Evolutionary conservation across 1,140 invertebrate species (phyloP).

Genomic region (Maconellicoccus hirsutus): DNA sequence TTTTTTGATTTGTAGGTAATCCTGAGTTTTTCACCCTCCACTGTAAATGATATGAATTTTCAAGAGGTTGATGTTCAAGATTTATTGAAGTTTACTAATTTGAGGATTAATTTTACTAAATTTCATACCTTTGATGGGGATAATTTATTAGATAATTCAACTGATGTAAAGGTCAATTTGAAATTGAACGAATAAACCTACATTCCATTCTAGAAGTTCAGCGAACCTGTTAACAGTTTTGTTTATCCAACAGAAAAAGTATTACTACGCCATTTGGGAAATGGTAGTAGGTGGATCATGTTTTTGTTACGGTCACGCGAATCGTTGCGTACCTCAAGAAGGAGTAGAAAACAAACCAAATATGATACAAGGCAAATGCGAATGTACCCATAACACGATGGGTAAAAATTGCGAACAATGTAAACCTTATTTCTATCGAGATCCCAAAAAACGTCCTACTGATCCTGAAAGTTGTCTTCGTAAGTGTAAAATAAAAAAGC

Average conservation of each 20-base stretch:
- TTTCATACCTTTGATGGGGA: constrained; percentile 82
- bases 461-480: constrained; percentile 80
- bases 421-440: constrained; percentile 80
- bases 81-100: constrained; percentile 85
- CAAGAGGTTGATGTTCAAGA: constrained; percentile 85
- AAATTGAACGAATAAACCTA: neutral
- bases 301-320: constrained; percentile 98
- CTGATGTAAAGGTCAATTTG: constrained; percentile 6
- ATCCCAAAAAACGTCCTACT: constrained; percentile 61
- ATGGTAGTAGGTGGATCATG: constrained; percentile 97
- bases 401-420: constrained; percentile 91
- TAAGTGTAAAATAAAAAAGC: constrained; percentile 41
- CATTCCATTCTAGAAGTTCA: no score
- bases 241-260: constrained; percentile 59
- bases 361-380: constrained; percentile 90
- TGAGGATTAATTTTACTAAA: constrained; percentile 86
- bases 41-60: constrained; percentile 61
- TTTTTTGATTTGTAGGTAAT: constrained; percentile 55
- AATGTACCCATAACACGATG: constrained; percentile 88
- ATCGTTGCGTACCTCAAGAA: constrained; percentile 74
- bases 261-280: constrained; percentile 90
- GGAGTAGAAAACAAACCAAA: constrained; percentile 46
- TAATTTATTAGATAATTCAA: constrained; percentile 70
- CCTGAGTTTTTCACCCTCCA: constrained; percentile 78
- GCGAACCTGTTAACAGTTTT: neutral